Evolutionary conservation across 2,797 vertebrate species (phyloP).

Genomic region (Mareca strepera): DNA sequence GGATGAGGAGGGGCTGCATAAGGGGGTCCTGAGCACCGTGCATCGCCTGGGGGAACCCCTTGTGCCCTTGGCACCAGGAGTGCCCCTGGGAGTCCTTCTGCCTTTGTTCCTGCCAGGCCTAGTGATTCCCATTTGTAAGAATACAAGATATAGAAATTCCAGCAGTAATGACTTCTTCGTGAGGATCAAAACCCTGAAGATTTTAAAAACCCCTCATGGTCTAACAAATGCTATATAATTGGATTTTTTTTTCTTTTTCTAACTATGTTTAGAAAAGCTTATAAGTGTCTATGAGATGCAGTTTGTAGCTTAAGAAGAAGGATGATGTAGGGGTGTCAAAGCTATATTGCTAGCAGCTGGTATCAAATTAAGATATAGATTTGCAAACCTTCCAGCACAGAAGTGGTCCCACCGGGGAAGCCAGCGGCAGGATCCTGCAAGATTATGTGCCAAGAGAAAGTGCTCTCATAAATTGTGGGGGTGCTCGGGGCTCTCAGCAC

Average conservation of each 20-base stretch:
- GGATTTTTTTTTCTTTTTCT: neutral
- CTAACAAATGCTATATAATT: neutral
- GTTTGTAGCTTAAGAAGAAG: neutral
- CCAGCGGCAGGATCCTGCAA: neutral
- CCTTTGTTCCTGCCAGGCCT: accelerated
- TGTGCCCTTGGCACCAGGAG: too few species aligned
- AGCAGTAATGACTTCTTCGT: neutral
- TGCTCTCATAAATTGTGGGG: neutral
- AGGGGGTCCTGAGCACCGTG: accelerated
- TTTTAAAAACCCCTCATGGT: accelerated
- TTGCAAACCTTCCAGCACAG: neutral
- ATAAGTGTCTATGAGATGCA: neutral
- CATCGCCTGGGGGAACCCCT: neutral
- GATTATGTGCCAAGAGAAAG: neutral
- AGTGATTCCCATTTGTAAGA: neutral
- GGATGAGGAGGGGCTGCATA: neutral
- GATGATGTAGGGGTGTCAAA: neutral
- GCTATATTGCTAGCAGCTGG: neutral
- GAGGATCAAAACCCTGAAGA: neutral
- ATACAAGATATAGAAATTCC: neutral
- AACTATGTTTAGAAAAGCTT: neutral
- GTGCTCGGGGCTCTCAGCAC: neutral
- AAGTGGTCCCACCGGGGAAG: neutral
- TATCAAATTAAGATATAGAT: neutral
- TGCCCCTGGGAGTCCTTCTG: neutral